Base-by-base conservation (phyloP, 2,888 invertebrate species). In the Diaphora mendica region DNA sequence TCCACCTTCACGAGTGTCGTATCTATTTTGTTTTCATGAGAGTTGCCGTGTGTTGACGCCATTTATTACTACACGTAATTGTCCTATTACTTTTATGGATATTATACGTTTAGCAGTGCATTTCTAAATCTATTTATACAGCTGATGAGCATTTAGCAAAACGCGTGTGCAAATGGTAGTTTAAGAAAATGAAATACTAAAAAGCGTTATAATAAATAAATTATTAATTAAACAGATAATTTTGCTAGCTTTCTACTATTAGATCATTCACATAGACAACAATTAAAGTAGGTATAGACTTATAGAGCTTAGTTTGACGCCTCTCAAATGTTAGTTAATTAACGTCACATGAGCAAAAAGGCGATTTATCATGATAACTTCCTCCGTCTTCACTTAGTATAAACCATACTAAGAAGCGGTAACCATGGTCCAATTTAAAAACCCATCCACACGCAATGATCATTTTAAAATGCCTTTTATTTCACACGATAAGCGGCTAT, bases 401-500 rank as follows among this genome's bases (percentile, higher is more conserved):
- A 35, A 51, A 68, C n/a, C 68, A 68, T 68, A 35, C 35, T 55
- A 55, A 51, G 51, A 68, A 68, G 48, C 48, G 8, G 68, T 9
- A 33, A 33, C 5, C n/a, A 9, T 68, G 76, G 65, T 80, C 77
- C 75, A 83, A 83, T 84, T 83, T 82, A 76, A 82, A 82, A 81
- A 75, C 68, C 74, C 71, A 81, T 83, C 79, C 79, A 76, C 83
- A 84, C 81, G 82, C 83, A 77, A 83, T 79, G 79, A 75, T 82
- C 73, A 81, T 85, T 87, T 84, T 80, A 86, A 84, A 84, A 83
- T 83, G 79, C 78, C 79, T 88, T 85, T 85, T 86, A 85, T 82
- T 85, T 80, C 82, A 79, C 82, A 85, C 82, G 78, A 83, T 85
- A 86, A 81, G 83, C 78, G 80, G 85, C 82, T 84, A 78, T 79